Conservation (phyloP, 2,797 vertebrate genomes). For the Carcharodon carcharias region DNA sequence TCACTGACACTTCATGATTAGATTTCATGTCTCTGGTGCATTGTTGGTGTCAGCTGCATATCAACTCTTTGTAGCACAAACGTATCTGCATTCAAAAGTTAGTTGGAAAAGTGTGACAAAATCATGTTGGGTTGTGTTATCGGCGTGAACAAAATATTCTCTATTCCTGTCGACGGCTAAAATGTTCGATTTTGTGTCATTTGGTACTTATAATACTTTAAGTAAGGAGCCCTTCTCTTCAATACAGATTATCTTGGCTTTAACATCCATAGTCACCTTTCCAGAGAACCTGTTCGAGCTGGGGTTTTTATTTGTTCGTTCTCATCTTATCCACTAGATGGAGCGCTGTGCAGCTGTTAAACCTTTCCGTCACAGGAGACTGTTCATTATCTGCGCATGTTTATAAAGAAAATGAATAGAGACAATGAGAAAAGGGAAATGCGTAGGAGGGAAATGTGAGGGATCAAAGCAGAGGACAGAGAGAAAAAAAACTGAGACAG, state of each 20-base stretch:
- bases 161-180: background rate
- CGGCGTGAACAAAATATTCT: background rate
- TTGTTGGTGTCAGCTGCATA: background rate
- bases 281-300: background rate
- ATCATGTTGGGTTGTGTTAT: background rate
- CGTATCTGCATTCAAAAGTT: background rate
- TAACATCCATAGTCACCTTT: background rate
- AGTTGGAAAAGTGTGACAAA: background rate
- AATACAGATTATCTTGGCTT: background rate
- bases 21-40: background rate
- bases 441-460: background rate
- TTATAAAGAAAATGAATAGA: too few species aligned
- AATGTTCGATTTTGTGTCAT: background rate
- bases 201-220: background rate
- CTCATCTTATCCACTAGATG: background rate
- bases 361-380: background rate
- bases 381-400: background rate
- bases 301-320: background rate
- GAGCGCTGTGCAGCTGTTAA: background rate
- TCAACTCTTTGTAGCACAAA: background rate
- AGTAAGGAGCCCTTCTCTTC: background rate
- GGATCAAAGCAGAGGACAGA: background rate
- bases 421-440: background rate
- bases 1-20: background rate
- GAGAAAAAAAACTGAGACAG: background rate